phyloP scores from a whole-genome alignment of 2,113 vertebrate species.

The Piprites chloris region DNA sequence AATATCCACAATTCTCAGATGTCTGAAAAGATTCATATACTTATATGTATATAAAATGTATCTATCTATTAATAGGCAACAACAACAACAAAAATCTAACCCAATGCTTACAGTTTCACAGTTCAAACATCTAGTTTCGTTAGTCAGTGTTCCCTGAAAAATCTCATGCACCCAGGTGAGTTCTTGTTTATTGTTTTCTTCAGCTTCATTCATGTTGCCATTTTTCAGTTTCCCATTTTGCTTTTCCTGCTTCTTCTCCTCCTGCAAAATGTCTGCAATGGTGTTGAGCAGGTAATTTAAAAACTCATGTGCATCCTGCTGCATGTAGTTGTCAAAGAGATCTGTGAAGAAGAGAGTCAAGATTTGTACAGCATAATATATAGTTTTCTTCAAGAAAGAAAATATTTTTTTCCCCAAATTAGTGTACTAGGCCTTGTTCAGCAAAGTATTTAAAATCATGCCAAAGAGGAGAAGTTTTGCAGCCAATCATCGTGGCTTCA shows the following conservation, averaged over 20 bases:
- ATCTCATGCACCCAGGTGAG: constrained; percentile 98
- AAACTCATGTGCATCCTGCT: constrained; percentile 97
- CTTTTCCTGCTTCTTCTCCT: constrained; percentile 96
- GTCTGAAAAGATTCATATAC: constrained; percentile 52
- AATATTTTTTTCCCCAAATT: not conserved
- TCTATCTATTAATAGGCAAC: constrained; percentile 24
- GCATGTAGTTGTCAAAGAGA: constrained; percentile 99
- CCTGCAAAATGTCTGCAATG: constrained; percentile 95
- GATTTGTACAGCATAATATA: not conserved
- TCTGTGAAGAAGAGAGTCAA: constrained; percentile 75
- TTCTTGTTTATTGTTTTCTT: constrained; percentile 87
- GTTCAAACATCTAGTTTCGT: constrained; percentile 98
- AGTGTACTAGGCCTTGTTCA: not conserved
- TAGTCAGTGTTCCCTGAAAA: constrained; percentile 98
- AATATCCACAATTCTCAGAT: constrained; percentile 58
- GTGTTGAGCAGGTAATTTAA: constrained; percentile 98
- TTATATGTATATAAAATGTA: not conserved
- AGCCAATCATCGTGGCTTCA: not conserved
- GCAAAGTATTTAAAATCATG: not conserved
- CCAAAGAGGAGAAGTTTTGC: not conserved
- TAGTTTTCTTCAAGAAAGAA: not conserved
- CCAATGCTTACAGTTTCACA: constrained; percentile 90
- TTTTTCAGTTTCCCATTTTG: constrained; percentile 95
- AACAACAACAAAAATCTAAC: not conserved
- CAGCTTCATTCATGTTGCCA: constrained; percentile 83